These are phyloP conservation scores for Drosophila neoperkinsi DNA, from an alignment of 2,888 invertebrate species.

Conservation along the genomic window DNA sequence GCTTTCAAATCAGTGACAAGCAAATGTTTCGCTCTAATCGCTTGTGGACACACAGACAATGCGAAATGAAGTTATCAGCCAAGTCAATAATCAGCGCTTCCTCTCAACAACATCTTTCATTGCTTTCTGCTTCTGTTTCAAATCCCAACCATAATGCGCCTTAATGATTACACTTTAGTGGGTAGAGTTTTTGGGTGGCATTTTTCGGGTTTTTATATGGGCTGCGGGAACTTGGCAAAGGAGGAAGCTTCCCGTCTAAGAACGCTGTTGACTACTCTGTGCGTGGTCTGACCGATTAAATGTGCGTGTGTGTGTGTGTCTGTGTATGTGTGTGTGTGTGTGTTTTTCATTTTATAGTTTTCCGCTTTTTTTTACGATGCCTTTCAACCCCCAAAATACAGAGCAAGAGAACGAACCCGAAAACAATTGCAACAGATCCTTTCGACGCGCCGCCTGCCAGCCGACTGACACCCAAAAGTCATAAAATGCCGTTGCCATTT, in stretches of 20 bases:
- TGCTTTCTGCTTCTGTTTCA: conserved; percentile 12
- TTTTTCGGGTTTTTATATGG: conserved; percentile 65
- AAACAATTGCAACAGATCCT: conserved; percentile 78
- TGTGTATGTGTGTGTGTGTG: conserved; percentile 28
- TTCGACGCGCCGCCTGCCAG: conserved; percentile 43
- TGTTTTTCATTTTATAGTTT: conserved; percentile 80
- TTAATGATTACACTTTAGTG: conserved; percentile 47
- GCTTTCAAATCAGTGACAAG: conserved; percentile 21
- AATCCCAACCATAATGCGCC: conserved; percentile 55
- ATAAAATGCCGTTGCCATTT: conserved; percentile 77
- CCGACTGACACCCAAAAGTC: conserved; percentile 69
- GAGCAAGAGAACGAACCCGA: conserved; percentile 39
- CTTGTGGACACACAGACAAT: conserved; percentile 27
- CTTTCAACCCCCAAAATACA: conserved; percentile 65
- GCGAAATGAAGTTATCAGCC: conserved; percentile 59
- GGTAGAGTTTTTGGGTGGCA: conserved; percentile 45
- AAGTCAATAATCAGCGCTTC: conserved; percentile 54
- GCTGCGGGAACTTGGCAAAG: conserved; percentile 25
- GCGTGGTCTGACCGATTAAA: conserved; percentile 66
- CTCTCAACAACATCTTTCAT: background rate
- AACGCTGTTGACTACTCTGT: conserved; percentile 59
- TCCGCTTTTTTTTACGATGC: conserved; percentile 76
- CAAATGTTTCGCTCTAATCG: conserved; percentile 31
- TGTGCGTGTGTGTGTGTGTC: conserved; percentile 32
- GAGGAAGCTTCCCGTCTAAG: conserved; percentile 61